These are phyloP conservation scores for Drosophila histrio DNA, from an alignment of 2,888 invertebrate species.

Conservation along the genomic window DNA sequence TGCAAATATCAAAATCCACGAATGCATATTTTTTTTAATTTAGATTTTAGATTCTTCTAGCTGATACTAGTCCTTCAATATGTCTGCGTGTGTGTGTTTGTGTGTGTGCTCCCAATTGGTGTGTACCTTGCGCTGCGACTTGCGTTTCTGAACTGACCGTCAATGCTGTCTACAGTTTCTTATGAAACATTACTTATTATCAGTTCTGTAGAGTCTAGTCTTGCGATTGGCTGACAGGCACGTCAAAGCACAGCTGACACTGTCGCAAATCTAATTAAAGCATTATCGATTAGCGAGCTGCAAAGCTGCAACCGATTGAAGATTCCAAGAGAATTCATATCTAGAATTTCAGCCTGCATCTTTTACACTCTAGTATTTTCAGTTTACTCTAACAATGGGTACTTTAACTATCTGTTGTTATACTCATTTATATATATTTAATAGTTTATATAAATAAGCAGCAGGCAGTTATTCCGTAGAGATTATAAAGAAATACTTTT, in stretches of 20 bases:
- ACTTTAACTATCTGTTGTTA: background rate
- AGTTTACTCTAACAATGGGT: background rate
- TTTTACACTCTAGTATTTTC: background rate
- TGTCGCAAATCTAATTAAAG: conserved; percentile 21
- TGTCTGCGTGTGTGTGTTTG: background rate
- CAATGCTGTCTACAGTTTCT: conserved; percentile 25
- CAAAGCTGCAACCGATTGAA: conserved; percentile 17
- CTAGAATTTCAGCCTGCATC: conserved; percentile 5
- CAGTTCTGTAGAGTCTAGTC: conserved; percentile 16
- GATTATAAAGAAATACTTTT: background rate
- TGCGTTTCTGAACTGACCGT: conserved; percentile 38
- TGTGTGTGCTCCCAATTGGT: background rate
- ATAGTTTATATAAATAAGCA: no score
- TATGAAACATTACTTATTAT: conserved; percentile 42
- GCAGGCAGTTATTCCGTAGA: background rate
- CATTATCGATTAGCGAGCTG: conserved; percentile 29
- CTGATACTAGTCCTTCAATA: conserved; percentile 19
- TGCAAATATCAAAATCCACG: conserved; percentile 7
- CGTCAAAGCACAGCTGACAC: conserved; percentile 1
- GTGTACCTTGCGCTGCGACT: conserved; percentile 38
- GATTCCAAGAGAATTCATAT: conserved; percentile 6
- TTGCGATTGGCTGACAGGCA: conserved; percentile 7
- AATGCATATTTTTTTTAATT: conserved; percentile 33
- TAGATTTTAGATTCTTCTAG: background rate
- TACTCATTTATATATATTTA: background rate